phyloP scores from a whole-genome alignment of 2,797 vertebrate genomes.

The Jordanella pulchra region DNA sequence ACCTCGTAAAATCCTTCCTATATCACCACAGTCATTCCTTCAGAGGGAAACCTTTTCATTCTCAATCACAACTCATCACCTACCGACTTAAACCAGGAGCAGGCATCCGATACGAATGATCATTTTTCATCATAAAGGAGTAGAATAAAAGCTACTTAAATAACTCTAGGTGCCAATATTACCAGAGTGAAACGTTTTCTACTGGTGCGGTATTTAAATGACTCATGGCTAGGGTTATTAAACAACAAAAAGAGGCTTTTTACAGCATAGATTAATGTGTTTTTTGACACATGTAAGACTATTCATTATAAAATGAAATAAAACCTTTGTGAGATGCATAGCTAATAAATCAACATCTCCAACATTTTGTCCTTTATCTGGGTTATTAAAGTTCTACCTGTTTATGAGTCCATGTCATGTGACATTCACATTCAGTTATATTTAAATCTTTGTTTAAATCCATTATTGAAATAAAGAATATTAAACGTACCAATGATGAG shows the following conservation, averaged over 20 bases:
- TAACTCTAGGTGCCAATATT: neutral
- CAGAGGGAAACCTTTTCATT: constrained; percentile 2
- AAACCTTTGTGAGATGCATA: neutral
- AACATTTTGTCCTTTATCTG: neutral
- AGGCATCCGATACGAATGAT: neutral
- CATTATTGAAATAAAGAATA: neutral
- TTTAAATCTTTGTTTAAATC: neutral
- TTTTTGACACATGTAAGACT: no score
- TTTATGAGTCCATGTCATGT: neutral
- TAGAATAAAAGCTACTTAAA: neutral
- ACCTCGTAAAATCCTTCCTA: constrained; percentile 18
- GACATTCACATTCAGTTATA: neutral
- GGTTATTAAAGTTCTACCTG: neutral
- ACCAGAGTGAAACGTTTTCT: neutral
- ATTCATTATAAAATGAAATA: neutral
- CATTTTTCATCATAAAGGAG: neutral
- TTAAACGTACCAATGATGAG: neutral
- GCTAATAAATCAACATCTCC: neutral
- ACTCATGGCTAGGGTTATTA: neutral
- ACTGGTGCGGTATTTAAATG: neutral
- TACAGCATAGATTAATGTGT: no score
- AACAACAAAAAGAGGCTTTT: no score
- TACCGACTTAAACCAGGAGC: neutral
- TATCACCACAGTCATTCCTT: constrained; percentile 23
- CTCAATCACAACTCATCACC: neutral